A percentile compares a stretch with the other conserved stretches of the same genome.
Evolutionary conservation across 2,113 vertebrate species (phyloP).

Genomic region (Scomber scombrus): DNA sequence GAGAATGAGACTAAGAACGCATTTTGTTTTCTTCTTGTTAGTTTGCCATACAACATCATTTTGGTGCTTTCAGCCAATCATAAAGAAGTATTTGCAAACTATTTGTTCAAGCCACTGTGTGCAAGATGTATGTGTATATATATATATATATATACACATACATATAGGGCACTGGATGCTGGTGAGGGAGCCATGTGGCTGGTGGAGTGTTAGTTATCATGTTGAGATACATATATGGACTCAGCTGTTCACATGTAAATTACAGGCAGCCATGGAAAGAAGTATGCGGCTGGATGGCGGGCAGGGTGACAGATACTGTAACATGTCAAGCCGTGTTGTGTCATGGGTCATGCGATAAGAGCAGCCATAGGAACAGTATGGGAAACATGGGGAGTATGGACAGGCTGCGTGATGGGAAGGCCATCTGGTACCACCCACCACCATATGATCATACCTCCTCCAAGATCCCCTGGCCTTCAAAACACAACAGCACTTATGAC

Average conservation of each 20-base stretch:
- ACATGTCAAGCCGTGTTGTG: constrained; percentile 53
- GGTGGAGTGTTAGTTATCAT: background rate
- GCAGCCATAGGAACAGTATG: constrained; percentile 50
- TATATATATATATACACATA: background rate
- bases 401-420: constrained; percentile 40
- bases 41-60: background rate
- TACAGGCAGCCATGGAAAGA: constrained; percentile 13
- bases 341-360: constrained; percentile 59
- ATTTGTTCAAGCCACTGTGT: background rate
- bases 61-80: background rate
- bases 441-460: constrained; percentile 52
- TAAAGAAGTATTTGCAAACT: background rate
- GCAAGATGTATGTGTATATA: background rate
- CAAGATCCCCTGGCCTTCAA: constrained; percentile 26
- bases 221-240: constrained; percentile 16
- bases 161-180: background rate
- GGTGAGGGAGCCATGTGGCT: background rate
- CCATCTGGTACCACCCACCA: constrained; percentile 68
- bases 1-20: background rate
- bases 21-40: too few species aligned
- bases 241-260: constrained; percentile 57
- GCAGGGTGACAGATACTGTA: constrained; percentile 35
- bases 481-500: constrained; percentile 33
- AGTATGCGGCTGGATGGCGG: background rate
- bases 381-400: constrained; percentile 51